phyloP scores from a whole-genome alignment of 2,797 vertebrate genomes.

The Gallinago stenura region DNA sequence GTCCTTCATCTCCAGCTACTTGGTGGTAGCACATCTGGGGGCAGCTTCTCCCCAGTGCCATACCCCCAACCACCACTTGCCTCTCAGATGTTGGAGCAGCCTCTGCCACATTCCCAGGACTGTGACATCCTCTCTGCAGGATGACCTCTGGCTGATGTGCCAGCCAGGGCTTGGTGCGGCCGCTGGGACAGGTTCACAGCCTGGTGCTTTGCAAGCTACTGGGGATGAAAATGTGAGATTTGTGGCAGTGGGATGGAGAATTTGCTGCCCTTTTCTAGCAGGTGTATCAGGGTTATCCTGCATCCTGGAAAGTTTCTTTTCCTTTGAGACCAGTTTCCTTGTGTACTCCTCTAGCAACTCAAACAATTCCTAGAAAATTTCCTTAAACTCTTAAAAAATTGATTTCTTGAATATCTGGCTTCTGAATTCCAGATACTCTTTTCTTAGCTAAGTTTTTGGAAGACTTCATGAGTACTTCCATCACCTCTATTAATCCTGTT shows the following conservation, averaged over 20 bases:
- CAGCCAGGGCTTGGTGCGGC: neutral
- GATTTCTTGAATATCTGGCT: neutral
- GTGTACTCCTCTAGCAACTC: neutral
- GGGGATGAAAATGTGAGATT: neutral
- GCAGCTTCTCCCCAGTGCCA: neutral
- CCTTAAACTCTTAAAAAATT: neutral
- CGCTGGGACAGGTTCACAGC: neutral
- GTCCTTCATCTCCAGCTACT: neutral
- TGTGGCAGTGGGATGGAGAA: neutral
- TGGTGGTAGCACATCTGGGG: neutral
- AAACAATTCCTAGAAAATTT: neutral
- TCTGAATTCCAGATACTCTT: neutral
- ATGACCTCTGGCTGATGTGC: neutral
- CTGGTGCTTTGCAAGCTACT: neutral
- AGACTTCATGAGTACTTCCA: conserved; percentile 19
- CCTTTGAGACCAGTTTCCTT: neutral
- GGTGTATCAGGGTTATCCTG: neutral
- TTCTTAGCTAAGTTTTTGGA: conserved; percentile 26
- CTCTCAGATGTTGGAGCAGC: neutral
- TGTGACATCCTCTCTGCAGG: fast-evolving
- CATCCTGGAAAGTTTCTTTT: neutral
- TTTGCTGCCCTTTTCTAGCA: neutral
- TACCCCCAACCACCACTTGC: neutral
- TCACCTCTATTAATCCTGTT: conserved; percentile 22
- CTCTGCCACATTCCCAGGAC: neutral